Conservation (phyloP, 2,113 vertebrate species). For the Amphilophus citrinellus region DNA sequence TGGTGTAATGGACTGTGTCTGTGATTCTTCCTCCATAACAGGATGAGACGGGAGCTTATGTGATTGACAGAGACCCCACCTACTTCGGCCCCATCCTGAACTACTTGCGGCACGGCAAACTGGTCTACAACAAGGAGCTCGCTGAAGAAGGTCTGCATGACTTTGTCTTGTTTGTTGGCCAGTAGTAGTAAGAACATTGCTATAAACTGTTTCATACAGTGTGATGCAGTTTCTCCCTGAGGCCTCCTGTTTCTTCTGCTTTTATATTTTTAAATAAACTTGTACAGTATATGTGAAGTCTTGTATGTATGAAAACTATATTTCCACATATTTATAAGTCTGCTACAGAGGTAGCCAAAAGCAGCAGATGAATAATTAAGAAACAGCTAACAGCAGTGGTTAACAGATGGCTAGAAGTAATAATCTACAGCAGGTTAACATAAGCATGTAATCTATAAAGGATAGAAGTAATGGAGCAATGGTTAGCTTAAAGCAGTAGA, state of each 20-base stretch:
- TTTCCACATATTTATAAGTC: neutral
- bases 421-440: neutral
- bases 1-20: neutral
- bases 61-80: conserved; percentile 97
- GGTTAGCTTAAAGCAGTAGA: neutral
- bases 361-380: neutral
- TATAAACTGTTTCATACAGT: neutral
- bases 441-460: neutral
- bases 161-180: neutral
- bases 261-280: neutral
- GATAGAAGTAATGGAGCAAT: neutral
- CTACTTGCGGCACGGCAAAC: conserved; percentile 95
- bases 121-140: conserved; percentile 98
- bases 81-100: conserved; percentile 99
- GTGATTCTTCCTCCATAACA: conserved; percentile 57
- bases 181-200: neutral
- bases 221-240: neutral
- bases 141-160: conserved; percentile 90
- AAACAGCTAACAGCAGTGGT: neutral
- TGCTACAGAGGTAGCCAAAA: neutral
- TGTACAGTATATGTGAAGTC: neutral
- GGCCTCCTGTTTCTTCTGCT: neutral
- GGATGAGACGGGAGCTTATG: conserved; percentile 98
- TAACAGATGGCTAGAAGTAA: neutral
- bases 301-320: neutral